Evolutionary conservation across 2,888 invertebrate genomes (phyloP).

Genomic region (Arge pagana): DNA sequence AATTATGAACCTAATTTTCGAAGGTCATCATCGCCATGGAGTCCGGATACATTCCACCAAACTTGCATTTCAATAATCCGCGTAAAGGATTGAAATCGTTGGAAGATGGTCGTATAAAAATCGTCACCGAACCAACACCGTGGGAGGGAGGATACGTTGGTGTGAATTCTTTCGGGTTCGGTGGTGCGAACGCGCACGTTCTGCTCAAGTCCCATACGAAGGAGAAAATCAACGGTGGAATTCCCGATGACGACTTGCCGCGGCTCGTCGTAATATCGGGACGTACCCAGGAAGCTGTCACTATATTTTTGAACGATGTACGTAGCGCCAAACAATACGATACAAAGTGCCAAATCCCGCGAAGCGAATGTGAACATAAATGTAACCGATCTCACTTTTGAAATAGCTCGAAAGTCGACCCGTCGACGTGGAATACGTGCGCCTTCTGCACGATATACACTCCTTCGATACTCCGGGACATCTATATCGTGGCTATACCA

Average conservation of each 20-base stretch:
- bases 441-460: conserved; percentile 66
- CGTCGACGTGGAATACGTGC: conserved; percentile 67
- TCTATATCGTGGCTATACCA: conserved; percentile 75
- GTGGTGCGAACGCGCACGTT: conserved; percentile 83
- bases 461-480: conserved; percentile 64
- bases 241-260: conserved; percentile 70
- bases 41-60: conserved; percentile 79
- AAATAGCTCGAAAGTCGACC: conserved; percentile 61
- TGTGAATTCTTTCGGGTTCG: conserved; percentile 92
- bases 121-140: conserved; percentile 73
- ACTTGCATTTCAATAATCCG: conserved; percentile 76
- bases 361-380: too few relatives aligned
- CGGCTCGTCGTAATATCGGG: conserved; percentile 78
- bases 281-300: conserved; percentile 77
- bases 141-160: conserved; percentile 76
- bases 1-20: neutral
- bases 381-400: too few relatives aligned
- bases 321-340: too few relatives aligned
- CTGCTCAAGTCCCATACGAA: conserved; percentile 67
- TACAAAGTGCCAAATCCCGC: too few relatives aligned
- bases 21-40: conserved; percentile 79
- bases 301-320: conserved; percentile 67
- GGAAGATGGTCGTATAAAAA: conserved; percentile 66
- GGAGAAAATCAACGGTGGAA: conserved; percentile 66
- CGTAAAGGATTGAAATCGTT: conserved; percentile 67